Percentiles rank a stretch among this genome's conserved stretches.
phyloP scores from a whole-genome alignment of 1,140 invertebrate species.

The Callitettix versicolor region DNA sequence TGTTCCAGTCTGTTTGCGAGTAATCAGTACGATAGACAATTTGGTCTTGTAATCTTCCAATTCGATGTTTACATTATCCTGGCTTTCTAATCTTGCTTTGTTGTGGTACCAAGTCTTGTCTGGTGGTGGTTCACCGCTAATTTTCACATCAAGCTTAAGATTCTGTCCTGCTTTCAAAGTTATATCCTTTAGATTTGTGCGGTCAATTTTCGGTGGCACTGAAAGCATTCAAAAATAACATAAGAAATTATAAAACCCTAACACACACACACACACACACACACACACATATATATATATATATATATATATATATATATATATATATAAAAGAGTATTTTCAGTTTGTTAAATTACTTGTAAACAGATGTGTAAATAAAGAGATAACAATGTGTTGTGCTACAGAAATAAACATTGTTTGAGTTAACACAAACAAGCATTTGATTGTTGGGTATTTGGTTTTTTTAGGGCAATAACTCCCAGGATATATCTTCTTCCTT shows the following conservation, averaged over 20 bases:
- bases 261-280: no score
- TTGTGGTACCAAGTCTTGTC: slow-evolving; percentile 76
- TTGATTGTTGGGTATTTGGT: no score
- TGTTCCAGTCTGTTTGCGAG: slow-evolving; percentile 72
- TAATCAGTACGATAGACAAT: slow-evolving; percentile 57
- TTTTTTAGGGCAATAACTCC: no score
- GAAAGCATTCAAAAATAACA: slow-evolving; percentile 11
- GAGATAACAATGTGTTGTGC: no score
- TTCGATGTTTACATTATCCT: slow-evolving; percentile 64
- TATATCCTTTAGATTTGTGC: slow-evolving; percentile 75
- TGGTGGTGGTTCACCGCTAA: slow-evolving; percentile 80
- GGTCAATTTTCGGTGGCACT: slow-evolving; percentile 84
- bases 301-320: background rate
- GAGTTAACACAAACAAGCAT: no score
- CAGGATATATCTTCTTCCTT: no score
- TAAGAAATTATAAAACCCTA: no score
- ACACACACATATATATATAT: no score
- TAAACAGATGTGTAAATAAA: no score
- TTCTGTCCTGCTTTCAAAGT: slow-evolving; percentile 78
- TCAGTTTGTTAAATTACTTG: no score
- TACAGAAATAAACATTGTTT: no score
- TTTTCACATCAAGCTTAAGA: slow-evolving; percentile 76
- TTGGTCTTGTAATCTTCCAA: slow-evolving; percentile 79
- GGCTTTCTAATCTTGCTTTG: slow-evolving; percentile 56
- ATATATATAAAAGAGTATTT: no score